Base-by-base conservation (phyloP, 2,113 vertebrate species). In the Sinocyclocheilus anophthalmus region DNA sequence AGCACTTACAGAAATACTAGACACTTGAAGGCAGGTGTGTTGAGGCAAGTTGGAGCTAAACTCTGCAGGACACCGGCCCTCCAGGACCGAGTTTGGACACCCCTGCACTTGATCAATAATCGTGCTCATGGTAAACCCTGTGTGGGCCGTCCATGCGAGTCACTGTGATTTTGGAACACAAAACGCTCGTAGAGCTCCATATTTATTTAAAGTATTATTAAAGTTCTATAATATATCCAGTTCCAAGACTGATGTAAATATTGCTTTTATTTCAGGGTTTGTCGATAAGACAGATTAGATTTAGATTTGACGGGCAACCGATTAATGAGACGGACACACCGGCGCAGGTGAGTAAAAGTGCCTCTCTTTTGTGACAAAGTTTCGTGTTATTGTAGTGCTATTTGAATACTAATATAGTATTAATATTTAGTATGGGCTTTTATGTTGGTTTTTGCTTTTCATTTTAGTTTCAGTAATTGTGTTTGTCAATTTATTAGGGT, bases 261-360 rank as follows among this genome's bases (percentile, higher is more conserved):
- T 5, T 87, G 39, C 4, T 87, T 24, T 14, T 86, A 5, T 88
- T 87, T 16, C 90, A 96, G 95, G 95, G 95, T 77, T 94, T 96
- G 88, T 94, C 94, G 90, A 95, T 96, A 94, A 94, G 95, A 93
- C 95, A 96, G 93, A 96, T 96, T 92, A 93, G 95, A 90, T 96
- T 96, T 94, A 94, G 95, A 93, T 96, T 96, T 85, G 95, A 96
- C 82, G 95, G 95, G 33, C 95, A 96, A 90, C 95, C 95, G 3
- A 96, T 96, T 89, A 96, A 96, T 79, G 95, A 96, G 91, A 95
- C 94, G 67, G 95, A 96, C 83, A 96, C 95, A 78, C 95, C 95
- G 48, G 94, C 95, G 92, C 95, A 96, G 94, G 95, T 96, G 86
- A 88, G 87, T 22, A 1, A 53, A 65, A 33, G 20, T 14, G 13